Evolutionary conservation across 2,888 invertebrate species (phyloP).

Genomic region (Plagiodera versicolora): DNA sequence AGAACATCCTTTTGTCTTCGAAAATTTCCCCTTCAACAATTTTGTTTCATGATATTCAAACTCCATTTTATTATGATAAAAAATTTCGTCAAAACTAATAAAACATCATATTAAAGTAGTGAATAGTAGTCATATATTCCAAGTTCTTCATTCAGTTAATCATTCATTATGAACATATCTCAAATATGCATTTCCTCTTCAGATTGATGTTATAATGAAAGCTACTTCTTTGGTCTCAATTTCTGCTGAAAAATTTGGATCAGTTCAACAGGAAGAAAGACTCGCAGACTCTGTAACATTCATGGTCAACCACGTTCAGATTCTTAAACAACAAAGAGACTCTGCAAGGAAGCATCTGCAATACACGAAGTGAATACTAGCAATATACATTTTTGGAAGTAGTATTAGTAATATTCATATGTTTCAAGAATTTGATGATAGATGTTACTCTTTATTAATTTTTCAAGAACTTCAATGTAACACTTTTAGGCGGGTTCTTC

Average conservation of each 20-base stretch:
- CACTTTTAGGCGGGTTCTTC: conserved; percentile 47
- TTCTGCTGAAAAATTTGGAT: conserved; percentile 57
- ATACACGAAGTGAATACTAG: conserved; percentile 57
- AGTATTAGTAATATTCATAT: too few relatives aligned
- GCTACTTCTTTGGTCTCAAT: conserved; percentile 49
- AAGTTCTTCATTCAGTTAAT: too few relatives aligned
- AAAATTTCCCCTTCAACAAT: too few relatives aligned
- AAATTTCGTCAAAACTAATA: too few relatives aligned
- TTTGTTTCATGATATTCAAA: too few relatives aligned
- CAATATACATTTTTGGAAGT: neutral
- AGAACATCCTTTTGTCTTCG: too few relatives aligned
- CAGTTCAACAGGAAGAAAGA: conserved; percentile 62
- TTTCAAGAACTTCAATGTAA: conserved; percentile 3
- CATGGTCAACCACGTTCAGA: conserved; percentile 62
- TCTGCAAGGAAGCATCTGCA: conserved; percentile 60
- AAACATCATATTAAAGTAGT: too few relatives aligned
- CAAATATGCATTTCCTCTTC: conserved; percentile 12
- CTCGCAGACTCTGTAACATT: conserved; percentile 61
- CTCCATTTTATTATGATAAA: too few relatives aligned
- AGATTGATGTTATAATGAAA: conserved; percentile 47
- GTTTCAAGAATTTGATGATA: too few relatives aligned
- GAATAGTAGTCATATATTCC: too few relatives aligned
- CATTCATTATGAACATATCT: too few relatives aligned
- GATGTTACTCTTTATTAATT: too few relatives aligned
- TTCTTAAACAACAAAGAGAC: conserved; percentile 59